Evolutionary conservation across 2,113 vertebrate species (phyloP), one percentile per base, ranked within the genome.

Genomic region (Chlorodrepanis virens): DNA sequence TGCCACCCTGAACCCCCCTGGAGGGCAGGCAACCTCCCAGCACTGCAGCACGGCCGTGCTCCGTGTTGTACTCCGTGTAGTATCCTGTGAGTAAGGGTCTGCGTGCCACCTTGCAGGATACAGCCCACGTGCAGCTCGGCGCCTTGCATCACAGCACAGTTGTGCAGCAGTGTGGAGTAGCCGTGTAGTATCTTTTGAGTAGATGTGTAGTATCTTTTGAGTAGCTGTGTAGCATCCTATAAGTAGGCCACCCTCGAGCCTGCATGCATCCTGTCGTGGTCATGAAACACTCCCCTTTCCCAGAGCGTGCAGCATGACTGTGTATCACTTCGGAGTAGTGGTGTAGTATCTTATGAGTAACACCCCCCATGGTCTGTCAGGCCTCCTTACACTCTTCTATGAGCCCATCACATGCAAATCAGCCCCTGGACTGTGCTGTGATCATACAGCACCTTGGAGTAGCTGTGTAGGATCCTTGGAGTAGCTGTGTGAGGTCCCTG

Each of bases 131-230:
- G 28, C 45, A 39, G 1, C 50, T 33, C 7, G 0, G 15, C 16
- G 22, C n/a, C 8, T 6, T 12, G 11, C 15, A 11, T 25, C 11
- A 0, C 3, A 0, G 14, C 10, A 0, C 20, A 10, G 56, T 17
- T 16, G 0, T 10, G 35, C 60, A 39, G 56, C 33, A 6, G 7
- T 0, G 0, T 39, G 45, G 59, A 64, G 25, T 35, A 76, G 29
- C 54, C 52, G 23, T 16, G 24, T 45, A 60, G 69, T 6, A 65
- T 83, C 60, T 12, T 23, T 5, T 4, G 44, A 63, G 28, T 45
- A 80, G 11, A 47, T 56, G 22, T 24, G 12, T 50, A 57, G 68
- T 3, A 33, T 56, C 49, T 31, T 44, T 6, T 8, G 50, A 64
- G 37, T 45, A 80, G 28, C 40, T 74, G 16, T 13, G 23, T 44